Base-by-base conservation (phyloP, 2,797 vertebrate genomes). In the Gymnothorax reevesii region DNA sequence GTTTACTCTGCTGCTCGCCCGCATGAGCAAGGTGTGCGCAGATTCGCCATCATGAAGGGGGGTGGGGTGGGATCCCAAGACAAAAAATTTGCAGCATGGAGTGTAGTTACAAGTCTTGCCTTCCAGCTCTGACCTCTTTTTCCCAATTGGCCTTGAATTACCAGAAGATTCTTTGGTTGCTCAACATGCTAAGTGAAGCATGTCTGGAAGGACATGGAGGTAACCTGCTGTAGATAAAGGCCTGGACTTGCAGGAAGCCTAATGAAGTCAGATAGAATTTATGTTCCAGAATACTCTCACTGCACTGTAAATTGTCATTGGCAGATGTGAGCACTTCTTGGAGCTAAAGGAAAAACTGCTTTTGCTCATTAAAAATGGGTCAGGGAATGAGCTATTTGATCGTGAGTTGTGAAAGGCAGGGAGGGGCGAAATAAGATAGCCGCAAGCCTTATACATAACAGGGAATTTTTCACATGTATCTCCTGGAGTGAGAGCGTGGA, bases 1-100 rank as follows among this genome's bases (percentile, higher is more conserved):
- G 97, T 96, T 91, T 99, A 97, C 93, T 97, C 97, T n/a, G 97
- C 98, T 15, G 97, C 97, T 69, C 95, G 97, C 89, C 97, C 98
- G 25, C 96, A 99, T 0, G 97, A 99, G 93, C 97, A 97, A 97
- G 98, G 99, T 99, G 97, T 88, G 91, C 75, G 69, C 57, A 13
- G 27, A 33, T 54, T 55, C 7, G 49, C 33, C 33, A 42, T 42
- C 33, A 42, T 42, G 33, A 42, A 42, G 75, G 22, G 8, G 8
- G 10, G 25, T 3, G 55, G 49, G 66, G 13, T n/a, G 22, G 73
- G 73, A 42, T 77, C 8, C 42, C 73, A 52, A 77, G 33, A 52
- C 42, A n/a, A 49, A 80, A 55, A 55, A 22, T 25, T 80, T 7
- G 20, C 20, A 42, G 52, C 77, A 80, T 22, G 49, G n/a, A 22